phyloP scores from a whole-genome alignment of 1,140 invertebrate genomes.

The Conus betulinus region DNA sequence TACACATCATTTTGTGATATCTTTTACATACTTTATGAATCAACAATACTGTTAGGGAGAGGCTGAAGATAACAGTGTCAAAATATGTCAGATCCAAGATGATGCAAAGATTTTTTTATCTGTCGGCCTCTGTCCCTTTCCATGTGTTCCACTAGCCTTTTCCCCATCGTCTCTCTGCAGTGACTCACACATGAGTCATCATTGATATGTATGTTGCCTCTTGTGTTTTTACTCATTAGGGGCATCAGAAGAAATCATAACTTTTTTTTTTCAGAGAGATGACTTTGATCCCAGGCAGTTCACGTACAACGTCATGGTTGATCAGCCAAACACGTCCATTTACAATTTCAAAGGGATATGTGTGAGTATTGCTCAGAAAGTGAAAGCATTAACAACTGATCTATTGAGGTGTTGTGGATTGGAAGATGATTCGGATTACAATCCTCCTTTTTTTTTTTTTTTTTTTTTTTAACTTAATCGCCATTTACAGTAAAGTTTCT shows the following conservation, averaged over 20 bases:
- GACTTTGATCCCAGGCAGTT: slow-evolving; percentile 89
- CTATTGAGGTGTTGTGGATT: background rate
- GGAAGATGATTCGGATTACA: background rate
- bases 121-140: background rate
- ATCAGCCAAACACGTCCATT: slow-evolving; percentile 95
- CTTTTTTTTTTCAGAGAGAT: slow-evolving; percentile 80
- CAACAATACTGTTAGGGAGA: too few species aligned
- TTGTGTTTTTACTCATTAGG: background rate
- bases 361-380: slow-evolving; percentile 74
- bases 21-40: too few species aligned
- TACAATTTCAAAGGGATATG: slow-evolving; percentile 94
- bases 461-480: too few species aligned
- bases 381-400: background rate
- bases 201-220: too few species aligned
- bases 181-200: background rate
- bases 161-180: background rate
- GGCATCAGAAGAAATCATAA: background rate
- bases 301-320: slow-evolving; percentile 89
- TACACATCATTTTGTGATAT: too few species aligned
- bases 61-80: too few species aligned
- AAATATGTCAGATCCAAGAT: too few species aligned
- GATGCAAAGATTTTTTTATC: background rate
- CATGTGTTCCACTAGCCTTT: background rate
- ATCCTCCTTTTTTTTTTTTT: too few species aligned
- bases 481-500: too few species aligned